Evolutionary conservation across 2,797 vertebrate species (phyloP).

Genomic region (Neosilurus hyrtlii): DNA sequence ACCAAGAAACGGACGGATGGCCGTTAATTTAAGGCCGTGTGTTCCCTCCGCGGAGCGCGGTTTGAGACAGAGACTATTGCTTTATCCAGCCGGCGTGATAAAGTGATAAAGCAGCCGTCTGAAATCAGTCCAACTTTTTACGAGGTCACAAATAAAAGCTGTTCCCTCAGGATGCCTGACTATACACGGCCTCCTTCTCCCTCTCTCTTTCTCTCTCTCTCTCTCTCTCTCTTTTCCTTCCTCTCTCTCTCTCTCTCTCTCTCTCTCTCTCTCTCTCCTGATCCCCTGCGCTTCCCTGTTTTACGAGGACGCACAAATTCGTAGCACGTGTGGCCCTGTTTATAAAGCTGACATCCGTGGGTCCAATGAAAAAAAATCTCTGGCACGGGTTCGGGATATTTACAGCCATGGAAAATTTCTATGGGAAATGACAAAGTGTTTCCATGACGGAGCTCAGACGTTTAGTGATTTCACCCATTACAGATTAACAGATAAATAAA

Average conservation of each 20-base stretch:
- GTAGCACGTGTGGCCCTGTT: slow-evolving; percentile 26
- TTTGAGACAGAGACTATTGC: too few relatives aligned
- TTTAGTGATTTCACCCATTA: slow-evolving; percentile 21
- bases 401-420: slow-evolving; percentile 35
- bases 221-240: background rate
- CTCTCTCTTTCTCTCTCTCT: background rate
- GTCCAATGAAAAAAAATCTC: slow-evolving; percentile 3
- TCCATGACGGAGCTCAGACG: slow-evolving; percentile 16
- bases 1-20: too few relatives aligned
- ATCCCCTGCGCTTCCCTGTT: background rate
- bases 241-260: background rate
- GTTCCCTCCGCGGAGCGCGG: too few relatives aligned
- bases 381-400: slow-evolving; percentile 11
- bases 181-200: slow-evolving; percentile 15
- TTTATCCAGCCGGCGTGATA: too few relatives aligned
- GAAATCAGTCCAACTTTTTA: slow-evolving; percentile 34
- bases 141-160: slow-evolving; percentile 36
- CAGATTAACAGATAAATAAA: slow-evolving; percentile 42
- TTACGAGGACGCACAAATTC: slow-evolving; percentile 19
- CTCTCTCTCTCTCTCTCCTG: background rate
- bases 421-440: slow-evolving; percentile 30
- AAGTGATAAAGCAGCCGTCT: background rate
- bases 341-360: slow-evolving; percentile 13
- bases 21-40: too few relatives aligned
- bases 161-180: slow-evolving; percentile 22